These are phyloP conservation scores for Rotaria magnacalcarata DNA, from an alignment of 2,888 invertebrate species.

Conservation along the genomic window DNA sequence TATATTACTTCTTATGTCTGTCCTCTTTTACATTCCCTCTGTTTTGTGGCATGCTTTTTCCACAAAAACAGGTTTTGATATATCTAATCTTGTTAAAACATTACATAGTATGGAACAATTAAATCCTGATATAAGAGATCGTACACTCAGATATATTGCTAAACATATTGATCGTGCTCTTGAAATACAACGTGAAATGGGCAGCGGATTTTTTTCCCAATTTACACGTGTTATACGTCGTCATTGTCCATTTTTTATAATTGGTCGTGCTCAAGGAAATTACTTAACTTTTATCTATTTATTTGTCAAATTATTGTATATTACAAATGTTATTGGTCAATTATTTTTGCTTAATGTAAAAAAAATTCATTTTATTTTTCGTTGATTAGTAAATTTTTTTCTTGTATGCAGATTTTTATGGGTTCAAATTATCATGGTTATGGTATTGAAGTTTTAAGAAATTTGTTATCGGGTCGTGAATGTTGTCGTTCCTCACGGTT, in stretches of 20 bases:
- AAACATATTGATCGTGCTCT: constrained; percentile 46
- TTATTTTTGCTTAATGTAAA: constrained; percentile 44
- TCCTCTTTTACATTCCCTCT: constrained; percentile 47
- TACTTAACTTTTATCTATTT: constrained; percentile 44
- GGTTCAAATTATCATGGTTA: constrained; percentile 43
- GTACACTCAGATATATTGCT: constrained; percentile 43
- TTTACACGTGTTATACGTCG: constrained; percentile 40
- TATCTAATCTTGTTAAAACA: constrained; percentile 42
- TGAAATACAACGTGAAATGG: constrained; percentile 42
- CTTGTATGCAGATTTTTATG: constrained; percentile 9
- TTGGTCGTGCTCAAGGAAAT: constrained; percentile 45
- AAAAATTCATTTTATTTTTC: background rate
- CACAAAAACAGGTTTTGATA: constrained; percentile 46
- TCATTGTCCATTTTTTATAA: constrained; percentile 39
- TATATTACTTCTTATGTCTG: constrained; percentile 47
- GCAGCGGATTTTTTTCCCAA: constrained; percentile 39
- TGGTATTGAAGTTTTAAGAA: constrained; percentile 45
- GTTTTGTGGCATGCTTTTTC: constrained; percentile 45
- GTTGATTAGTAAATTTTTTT: background rate
- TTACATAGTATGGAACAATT: constrained; percentile 45
- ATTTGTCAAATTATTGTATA: constrained; percentile 45
- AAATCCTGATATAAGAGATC: constrained; percentile 45
- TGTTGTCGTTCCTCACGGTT: constrained; percentile 39
- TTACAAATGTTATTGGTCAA: constrained; percentile 44
- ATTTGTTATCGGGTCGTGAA: constrained; percentile 38